Conservation (phyloP, 2,797 vertebrate genomes). For the Vipera ursinii region DNA sequence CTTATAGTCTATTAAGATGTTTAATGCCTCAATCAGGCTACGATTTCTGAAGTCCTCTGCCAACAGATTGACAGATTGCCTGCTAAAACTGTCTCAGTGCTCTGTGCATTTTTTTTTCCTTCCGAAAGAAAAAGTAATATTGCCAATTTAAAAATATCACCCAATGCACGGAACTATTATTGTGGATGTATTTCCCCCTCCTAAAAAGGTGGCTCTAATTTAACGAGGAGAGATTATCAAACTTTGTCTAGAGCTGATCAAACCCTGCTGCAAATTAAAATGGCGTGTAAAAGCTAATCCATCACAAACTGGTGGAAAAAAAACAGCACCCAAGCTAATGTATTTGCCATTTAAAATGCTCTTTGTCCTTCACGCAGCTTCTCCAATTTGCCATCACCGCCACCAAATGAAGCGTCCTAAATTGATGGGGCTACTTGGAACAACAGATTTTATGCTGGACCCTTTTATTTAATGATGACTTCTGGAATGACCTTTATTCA, state of each 20-base stretch:
- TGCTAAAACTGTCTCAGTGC: not conserved
- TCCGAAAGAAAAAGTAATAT: constrained; percentile 31
- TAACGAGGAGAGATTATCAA: constrained; percentile 72
- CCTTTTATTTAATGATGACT: not conserved
- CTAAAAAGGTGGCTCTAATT: constrained; percentile 73
- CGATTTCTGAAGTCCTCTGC: constrained; percentile 24
- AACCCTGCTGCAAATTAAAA: constrained; percentile 70
- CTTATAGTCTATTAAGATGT: not conserved
- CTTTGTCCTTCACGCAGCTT: constrained; percentile 52
- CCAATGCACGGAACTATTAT: constrained; percentile 57
- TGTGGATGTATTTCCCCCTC: constrained; percentile 57
- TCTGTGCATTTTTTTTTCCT: not conserved
- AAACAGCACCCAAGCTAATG: constrained; percentile 30
- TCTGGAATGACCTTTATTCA: not conserved
- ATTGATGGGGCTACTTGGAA: not conserved
- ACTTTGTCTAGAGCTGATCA: constrained; percentile 71
- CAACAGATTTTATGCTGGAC: not conserved
- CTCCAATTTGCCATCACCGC: constrained; percentile 20
- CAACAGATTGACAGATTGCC: not conserved
- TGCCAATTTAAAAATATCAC: constrained; percentile 51
- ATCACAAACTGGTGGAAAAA: constrained; percentile 47
- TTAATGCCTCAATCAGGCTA: not conserved
- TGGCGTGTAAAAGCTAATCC: constrained; percentile 62
- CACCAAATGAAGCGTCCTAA: constrained; percentile 22
- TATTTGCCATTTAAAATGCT: constrained; percentile 45